These are phyloP conservation scores for Entomyzon cyanotis DNA, from an alignment of 2,113 vertebrate genomes.

Conservation along the genomic window DNA sequence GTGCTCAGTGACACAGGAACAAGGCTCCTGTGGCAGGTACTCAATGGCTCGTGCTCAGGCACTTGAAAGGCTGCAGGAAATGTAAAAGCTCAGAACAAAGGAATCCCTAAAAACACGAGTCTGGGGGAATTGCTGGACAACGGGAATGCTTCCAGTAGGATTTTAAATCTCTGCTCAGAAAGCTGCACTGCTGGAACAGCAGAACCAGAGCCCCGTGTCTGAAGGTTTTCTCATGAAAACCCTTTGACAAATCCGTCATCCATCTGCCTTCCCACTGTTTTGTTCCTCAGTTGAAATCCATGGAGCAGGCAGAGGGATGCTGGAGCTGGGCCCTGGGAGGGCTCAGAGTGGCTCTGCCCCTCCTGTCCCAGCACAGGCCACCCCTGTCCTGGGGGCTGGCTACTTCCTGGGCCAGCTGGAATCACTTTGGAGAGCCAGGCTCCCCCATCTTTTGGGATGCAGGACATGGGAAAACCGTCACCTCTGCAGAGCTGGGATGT, in stretches of 20 bases:
- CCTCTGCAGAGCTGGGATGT: background rate
- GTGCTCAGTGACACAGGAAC: background rate
- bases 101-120: background rate
- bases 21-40: background rate
- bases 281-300: background rate
- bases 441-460: background rate
- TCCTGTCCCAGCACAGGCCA: background rate
- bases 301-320: background rate
- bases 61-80: background rate
- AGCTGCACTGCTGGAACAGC: background rate
- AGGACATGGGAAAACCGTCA: background rate
- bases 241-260: background rate
- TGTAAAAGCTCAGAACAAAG: conserved; percentile 8
- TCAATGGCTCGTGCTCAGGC: background rate
- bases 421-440: rapidly evolving
- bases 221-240: background rate
- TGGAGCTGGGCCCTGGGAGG: rapidly evolving
- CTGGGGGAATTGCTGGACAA: background rate
- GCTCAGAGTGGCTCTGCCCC: background rate
- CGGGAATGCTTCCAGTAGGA: background rate
- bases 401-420: background rate
- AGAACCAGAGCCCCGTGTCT: background rate
- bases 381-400: too few species aligned
- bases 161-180: background rate
- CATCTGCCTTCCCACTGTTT: background rate